Evolutionary conservation across 2,113 vertebrate genomes (phyloP), one percentile per base, ranked within the genome.

Genomic region (Tichodroma muraria): DNA sequence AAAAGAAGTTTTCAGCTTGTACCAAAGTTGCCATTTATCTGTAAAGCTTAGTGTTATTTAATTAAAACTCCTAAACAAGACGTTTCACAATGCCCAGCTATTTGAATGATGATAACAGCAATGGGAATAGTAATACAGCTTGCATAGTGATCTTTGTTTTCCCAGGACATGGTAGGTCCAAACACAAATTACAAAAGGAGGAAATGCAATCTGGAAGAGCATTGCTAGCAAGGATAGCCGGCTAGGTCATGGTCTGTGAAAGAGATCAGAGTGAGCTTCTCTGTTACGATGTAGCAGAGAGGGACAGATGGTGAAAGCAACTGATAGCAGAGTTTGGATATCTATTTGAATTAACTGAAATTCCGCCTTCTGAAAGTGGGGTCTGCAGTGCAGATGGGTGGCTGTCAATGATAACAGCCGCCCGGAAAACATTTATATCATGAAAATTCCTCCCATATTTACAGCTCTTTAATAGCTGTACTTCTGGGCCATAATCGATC

Each of bases 201-300:
- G 80, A 82, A 42, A 8, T 35, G 6, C 33, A 66, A 11, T 40
- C 6, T 82, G n/a, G 35, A 64, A 64, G 40, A 65, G 10, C 11
- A 31, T 27, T 76, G 13, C 33, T 63, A 54, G 49, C 54, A 33
- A 35, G 14, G 7, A n/a, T 28, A 31, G n/a, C 17, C 37, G 38
- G 44, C n/a, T n/a, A n/a, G 3, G 16, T 63, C 27, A 72, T 8
- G 60, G 53, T 16, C 27, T 59, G 22, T 10, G 44, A 60, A 76
- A 60, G 27, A 89, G 93, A 68, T 54, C 1, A 52, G 82, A 79
- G 60, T 3, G 0, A 63, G 8, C 6, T 89, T 69, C 44, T 52
- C 9, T 57, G 15, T 40, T 56, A 35, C 0, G 0, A 31, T 40
- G 9, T 6, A 30, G 13, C 27, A 49, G 31, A 52, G 20, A 42